Percentiles rank a stretch among this genome's conserved stretches.
Evolutionary conservation across 2,888 invertebrate species (phyloP).

Genomic region (Physocephala rufipes): DNA sequence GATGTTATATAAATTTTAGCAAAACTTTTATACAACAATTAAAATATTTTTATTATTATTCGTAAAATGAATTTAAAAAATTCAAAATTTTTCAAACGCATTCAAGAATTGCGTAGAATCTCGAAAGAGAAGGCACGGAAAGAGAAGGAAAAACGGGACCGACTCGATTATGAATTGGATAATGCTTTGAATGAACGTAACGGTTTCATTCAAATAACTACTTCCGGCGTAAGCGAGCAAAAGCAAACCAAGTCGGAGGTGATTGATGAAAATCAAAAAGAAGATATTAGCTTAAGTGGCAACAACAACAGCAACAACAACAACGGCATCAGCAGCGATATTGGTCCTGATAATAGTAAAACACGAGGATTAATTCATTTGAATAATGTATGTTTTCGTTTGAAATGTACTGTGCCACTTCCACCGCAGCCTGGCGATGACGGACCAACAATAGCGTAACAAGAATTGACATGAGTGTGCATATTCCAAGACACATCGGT

Average conservation of each 20-base stretch:
- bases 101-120: slow-evolving; percentile 56
- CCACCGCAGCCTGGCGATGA: slow-evolving; percentile 26
- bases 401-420: slow-evolving; percentile 48
- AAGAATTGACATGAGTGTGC: slow-evolving; percentile 1
- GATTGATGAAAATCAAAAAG: not conserved
- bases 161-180: slow-evolving; percentile 41
- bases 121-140: slow-evolving; percentile 55
- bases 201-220: slow-evolving; percentile 21
- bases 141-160: slow-evolving; percentile 46
- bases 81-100: slow-evolving; percentile 59
- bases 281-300: not conserved
- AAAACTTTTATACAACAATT: slow-evolving; percentile 15
- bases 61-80: slow-evolving; percentile 58
- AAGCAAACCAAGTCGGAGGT: not conserved
- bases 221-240: not conserved
- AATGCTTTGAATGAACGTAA: slow-evolving; percentile 42
- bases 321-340: not conserved
- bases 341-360: not conserved
- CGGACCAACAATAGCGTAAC: slow-evolving; percentile 48
- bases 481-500: no score
- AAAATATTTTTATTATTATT: slow-evolving; percentile 16
- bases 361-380: slow-evolving; percentile 52
- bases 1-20: slow-evolving; percentile 38
- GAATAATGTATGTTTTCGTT: slow-evolving; percentile 53
- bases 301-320: slow-evolving; percentile 4